phyloP scores from a whole-genome alignment of 2,113 vertebrate genomes.

The Ophiodon elongatus region DNA sequence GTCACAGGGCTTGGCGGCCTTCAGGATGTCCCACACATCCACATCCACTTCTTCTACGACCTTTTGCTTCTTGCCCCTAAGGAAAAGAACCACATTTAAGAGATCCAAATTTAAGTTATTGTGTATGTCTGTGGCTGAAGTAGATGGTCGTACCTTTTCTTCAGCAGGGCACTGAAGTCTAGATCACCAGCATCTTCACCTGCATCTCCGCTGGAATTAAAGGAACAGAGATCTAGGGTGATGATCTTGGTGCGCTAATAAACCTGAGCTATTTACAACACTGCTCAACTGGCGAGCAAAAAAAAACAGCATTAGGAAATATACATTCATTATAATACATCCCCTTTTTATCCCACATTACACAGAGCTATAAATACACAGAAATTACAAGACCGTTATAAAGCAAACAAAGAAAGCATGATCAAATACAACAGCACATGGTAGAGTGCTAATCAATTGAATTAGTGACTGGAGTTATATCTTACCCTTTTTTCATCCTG shows the following conservation, averaged over 20 bases:
- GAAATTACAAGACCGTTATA: conserved; percentile 32
- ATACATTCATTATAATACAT: conserved; percentile 10
- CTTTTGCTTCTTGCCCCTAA: conserved; percentile 83
- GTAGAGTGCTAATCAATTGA: conserved; percentile 15
- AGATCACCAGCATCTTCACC: conserved; percentile 88
- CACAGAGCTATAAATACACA: conserved; percentile 31
- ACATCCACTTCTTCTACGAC: conserved; percentile 76
- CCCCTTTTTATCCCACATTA: conserved; percentile 25
- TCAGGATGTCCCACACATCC: conserved; percentile 91
- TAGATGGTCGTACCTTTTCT: conserved; percentile 86
- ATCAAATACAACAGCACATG: conserved; percentile 1
- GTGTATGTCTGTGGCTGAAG: neutral
- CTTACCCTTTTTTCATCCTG: conserved; percentile 45
- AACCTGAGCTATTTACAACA: conserved; percentile 6
- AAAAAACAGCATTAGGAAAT: neutral
- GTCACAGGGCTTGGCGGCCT: conserved; percentile 91
- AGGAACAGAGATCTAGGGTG: neutral
- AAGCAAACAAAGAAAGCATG: conserved; percentile 8
- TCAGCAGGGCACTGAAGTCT: conserved; percentile 92
- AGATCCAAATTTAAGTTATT: neutral
- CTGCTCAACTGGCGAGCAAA: neutral
- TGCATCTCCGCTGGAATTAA: conserved; percentile 81
- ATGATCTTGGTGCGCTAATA: neutral
- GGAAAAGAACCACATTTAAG: neutral
- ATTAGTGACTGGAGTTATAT: conserved; percentile 2